A percentile compares a stretch with the other conserved stretches of the same genome.
Evolutionary conservation across 2,113 vertebrate species (phyloP).

Genomic region (Accipiter virgatus): DNA sequence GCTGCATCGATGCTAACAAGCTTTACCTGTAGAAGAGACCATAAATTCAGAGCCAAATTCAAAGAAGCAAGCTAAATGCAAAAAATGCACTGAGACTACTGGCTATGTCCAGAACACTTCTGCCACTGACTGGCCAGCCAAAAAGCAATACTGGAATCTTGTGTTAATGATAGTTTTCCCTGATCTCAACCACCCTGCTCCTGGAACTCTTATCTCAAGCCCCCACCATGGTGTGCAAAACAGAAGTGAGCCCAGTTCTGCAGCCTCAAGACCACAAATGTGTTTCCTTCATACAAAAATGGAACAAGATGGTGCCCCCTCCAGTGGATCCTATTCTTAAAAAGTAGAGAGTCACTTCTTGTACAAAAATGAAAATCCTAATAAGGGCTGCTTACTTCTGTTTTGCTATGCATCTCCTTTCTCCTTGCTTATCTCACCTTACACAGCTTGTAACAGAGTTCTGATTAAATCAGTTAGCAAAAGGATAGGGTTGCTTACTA

Average conservation of each 20-base stretch:
- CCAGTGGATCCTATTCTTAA: neutral
- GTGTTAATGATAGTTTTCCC: neutral
- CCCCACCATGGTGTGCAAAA: neutral
- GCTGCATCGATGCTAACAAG: conserved; percentile 94
- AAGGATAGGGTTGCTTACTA: conserved; percentile 28
- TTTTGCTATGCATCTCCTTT: neutral
- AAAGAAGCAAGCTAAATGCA: neutral
- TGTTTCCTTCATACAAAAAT: neutral
- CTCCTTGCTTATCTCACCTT: neutral
- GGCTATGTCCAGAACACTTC: neutral
- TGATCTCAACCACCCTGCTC: neutral
- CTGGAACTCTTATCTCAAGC: neutral
- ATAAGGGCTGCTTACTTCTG: neutral
- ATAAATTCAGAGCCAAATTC: neutral
- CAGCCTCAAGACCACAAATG: neutral
- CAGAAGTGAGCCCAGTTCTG: neutral
- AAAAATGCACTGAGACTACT: neutral
- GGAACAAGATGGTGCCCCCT: neutral
- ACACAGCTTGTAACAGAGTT: neutral
- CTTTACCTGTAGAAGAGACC: conserved; percentile 81
- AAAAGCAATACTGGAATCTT: neutral
- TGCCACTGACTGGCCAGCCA: neutral
- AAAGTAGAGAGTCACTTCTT: neutral
- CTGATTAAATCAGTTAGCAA: conserved; percentile 3
- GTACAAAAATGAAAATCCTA: neutral